Conservation (phyloP, 2,888 invertebrate genomes). For the Crossocerus cetratus region DNA sequence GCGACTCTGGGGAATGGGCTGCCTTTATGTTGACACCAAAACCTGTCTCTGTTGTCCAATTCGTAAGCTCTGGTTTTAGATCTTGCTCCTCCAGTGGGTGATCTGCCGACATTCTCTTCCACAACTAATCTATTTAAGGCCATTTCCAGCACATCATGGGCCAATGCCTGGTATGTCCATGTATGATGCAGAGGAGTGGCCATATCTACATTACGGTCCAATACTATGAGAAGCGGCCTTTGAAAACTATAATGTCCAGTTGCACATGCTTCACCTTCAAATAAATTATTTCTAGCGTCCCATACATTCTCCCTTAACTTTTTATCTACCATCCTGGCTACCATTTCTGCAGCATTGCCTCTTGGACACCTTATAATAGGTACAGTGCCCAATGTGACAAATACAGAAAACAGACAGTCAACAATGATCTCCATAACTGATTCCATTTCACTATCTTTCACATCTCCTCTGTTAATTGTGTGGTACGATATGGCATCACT, state of each 20-base stretch:
- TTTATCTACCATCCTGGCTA: slow-evolving; percentile 97
- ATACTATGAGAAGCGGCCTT: slow-evolving; percentile 92
- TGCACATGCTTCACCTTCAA: slow-evolving; percentile 90
- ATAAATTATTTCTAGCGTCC: slow-evolving; percentile 97
- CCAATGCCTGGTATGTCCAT: slow-evolving; percentile 99
- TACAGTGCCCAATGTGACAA: slow-evolving; percentile 93
- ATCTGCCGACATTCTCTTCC: slow-evolving; percentile 80
- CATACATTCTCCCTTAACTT: slow-evolving; percentile 97
- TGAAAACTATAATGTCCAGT: slow-evolving; percentile 89
- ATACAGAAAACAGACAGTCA: slow-evolving; percentile 97
- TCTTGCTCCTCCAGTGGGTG: slow-evolving; percentile 82
- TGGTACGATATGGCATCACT: slow-evolving; percentile 95
- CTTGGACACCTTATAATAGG: slow-evolving; percentile 87
- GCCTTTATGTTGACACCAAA: slow-evolving; percentile 96
- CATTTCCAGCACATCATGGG: slow-evolving; percentile 96
- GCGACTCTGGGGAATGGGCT: slow-evolving; percentile 96
- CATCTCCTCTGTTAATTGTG: slow-evolving; percentile 95
- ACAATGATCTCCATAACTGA: slow-evolving; percentile 95
- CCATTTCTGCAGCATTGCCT: slow-evolving; percentile 99
- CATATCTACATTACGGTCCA: slow-evolving; percentile 97
- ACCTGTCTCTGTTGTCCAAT: slow-evolving; percentile 91
- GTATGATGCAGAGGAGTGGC: slow-evolving; percentile 99
- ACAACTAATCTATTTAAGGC: slow-evolving; percentile 90
- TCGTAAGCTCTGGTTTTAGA: slow-evolving; percentile 93
- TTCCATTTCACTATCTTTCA: slow-evolving; percentile 97